phyloP scores from a whole-genome alignment of 2,888 invertebrate genomes.

The Apoda limacodes region DNA sequence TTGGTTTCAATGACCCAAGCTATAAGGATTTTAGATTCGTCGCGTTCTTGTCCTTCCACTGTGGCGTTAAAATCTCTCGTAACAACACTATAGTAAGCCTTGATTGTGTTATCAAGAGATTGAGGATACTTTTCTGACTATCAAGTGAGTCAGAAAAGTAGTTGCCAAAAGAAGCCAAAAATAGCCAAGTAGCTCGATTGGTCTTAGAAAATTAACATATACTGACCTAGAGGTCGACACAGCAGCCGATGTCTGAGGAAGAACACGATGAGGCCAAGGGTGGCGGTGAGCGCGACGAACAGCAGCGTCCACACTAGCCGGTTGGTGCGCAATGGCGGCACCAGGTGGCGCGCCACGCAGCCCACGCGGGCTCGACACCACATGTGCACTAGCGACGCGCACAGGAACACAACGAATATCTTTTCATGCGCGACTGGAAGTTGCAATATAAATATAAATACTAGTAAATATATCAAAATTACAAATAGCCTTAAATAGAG shows the following conservation, averaged over 20 bases:
- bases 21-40: too few species aligned
- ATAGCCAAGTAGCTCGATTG: too few species aligned
- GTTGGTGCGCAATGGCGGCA: constrained; percentile 74
- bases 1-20: too few species aligned
- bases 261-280: constrained; percentile 86
- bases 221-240: constrained; percentile 91
- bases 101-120: too few species aligned
- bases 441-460: not conserved
- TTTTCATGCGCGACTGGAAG: constrained; percentile 89
- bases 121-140: too few species aligned
- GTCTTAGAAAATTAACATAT: too few species aligned
- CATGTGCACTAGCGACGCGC: constrained; percentile 87
- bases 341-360: constrained; percentile 45
- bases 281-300: constrained; percentile 80
- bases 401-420: constrained; percentile 92
- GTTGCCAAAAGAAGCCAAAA: too few species aligned
- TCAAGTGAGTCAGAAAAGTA: too few species aligned
- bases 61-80: too few species aligned
- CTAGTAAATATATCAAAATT: not conserved
- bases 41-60: too few species aligned
- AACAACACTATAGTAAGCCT: too few species aligned
- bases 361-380: constrained; percentile 58
- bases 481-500: not conserved
- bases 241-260: constrained; percentile 90
- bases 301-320: constrained; percentile 76